A percentile compares a stretch with the other conserved stretches of the same genome.
Conservation (phyloP, 2,113 vertebrate genomes). For the Ascaphus truei region DNA sequence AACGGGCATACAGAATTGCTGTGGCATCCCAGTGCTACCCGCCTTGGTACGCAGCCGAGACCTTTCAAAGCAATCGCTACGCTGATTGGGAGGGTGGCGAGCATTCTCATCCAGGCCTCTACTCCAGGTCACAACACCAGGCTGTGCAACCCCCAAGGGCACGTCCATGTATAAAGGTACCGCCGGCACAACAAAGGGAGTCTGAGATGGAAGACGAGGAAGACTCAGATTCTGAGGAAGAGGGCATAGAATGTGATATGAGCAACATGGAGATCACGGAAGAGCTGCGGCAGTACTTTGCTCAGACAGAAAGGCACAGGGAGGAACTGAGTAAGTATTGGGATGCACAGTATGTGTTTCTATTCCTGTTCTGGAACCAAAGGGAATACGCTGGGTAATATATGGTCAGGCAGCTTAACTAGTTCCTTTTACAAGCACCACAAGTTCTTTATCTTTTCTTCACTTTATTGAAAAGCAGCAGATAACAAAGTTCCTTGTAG, state of each 20-base stretch:
- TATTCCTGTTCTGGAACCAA: too few relatives aligned
- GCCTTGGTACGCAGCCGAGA: conserved; percentile 11
- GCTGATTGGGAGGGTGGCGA: conserved; percentile 48
- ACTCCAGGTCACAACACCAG: background rate
- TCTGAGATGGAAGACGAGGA: background rate
- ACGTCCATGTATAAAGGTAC: background rate
- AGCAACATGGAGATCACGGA: conserved; percentile 95
- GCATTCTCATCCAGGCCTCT: background rate
- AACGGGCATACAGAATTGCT: conserved; percentile 74
- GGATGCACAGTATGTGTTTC: too few relatives aligned
- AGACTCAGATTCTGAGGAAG: conserved; percentile 51
- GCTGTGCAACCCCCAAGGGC: rapidly evolving
- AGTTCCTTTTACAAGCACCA: too few relatives aligned
- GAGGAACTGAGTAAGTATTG: conserved; percentile 81
- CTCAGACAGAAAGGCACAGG: conserved; percentile 79
- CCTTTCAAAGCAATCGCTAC: conserved; percentile 37
- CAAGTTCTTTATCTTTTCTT: too few relatives aligned
- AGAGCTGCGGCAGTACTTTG: conserved; percentile 90
- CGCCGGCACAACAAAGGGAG: background rate
- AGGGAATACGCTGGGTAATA: too few relatives aligned
- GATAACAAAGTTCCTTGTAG: too few relatives aligned
- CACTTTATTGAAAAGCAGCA: too few relatives aligned
- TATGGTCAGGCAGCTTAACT: too few relatives aligned
- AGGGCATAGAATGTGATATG: conserved; percentile 77
- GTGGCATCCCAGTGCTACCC: conserved; percentile 53